Conservation (phyloP, 2,888 invertebrate species). For the Cabera pusaria region DNA sequence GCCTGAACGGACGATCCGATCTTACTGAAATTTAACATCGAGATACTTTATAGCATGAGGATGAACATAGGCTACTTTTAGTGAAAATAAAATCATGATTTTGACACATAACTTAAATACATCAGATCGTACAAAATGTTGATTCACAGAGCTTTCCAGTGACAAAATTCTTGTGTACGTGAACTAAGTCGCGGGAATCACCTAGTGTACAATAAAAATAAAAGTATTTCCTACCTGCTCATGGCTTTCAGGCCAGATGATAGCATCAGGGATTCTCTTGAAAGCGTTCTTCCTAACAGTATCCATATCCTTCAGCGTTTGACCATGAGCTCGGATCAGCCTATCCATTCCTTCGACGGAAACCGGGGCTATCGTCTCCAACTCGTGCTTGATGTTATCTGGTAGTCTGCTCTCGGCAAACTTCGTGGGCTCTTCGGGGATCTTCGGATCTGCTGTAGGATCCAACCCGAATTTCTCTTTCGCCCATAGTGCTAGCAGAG, state of each 20-base stretch:
- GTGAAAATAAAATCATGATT: no score
- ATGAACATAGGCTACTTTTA: no score
- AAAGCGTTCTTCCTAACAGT: conserved; percentile 88
- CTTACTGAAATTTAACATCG: no score
- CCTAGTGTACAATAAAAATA: no score
- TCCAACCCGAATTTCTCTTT: conserved; percentile 87
- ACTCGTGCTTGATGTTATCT: conserved; percentile 81
- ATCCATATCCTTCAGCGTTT: conserved; percentile 95
- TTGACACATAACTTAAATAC: no score
- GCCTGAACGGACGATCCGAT: no score
- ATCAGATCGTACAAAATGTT: no score
- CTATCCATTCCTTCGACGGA: conserved; percentile 91
- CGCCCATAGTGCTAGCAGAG: conserved; percentile 93
- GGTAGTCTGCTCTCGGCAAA: conserved; percentile 88
- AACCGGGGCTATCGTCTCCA: conserved; percentile 68
- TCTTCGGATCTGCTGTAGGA: conserved; percentile 59
- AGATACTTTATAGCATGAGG: no score
- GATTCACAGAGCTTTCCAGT: no score
- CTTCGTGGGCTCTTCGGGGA: conserved; percentile 82
- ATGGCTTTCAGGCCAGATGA: conserved; percentile 95
- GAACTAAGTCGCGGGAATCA: no score
- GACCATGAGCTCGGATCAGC: conserved; percentile 95
- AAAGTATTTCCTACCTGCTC: conserved; percentile 79
- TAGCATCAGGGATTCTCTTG: conserved; percentile 95
- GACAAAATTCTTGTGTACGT: no score